Evolutionary conservation across 2,113 vertebrate genomes (phyloP).

Genomic region (Gambusia affinis): DNA sequence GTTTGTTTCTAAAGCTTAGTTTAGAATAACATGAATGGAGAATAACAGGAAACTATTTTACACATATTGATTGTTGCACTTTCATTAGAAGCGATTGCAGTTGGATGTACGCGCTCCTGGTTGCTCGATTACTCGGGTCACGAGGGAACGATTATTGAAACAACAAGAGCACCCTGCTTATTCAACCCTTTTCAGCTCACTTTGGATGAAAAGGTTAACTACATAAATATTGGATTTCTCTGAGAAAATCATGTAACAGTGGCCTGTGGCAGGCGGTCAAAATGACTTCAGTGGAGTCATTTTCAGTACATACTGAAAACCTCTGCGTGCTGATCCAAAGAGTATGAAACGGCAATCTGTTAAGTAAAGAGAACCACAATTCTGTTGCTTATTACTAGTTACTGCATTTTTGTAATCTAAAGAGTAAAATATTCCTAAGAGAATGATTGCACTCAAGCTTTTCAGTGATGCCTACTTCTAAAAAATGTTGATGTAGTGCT

Average conservation of each 20-base stretch:
- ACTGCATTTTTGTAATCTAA: not conserved
- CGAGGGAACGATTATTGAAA: constrained; percentile 37
- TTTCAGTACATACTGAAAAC: not conserved
- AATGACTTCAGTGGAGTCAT: not conserved
- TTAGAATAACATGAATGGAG: not conserved
- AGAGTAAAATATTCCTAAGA: not conserved
- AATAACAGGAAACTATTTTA: constrained; percentile 17
- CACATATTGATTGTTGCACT: constrained; percentile 29
- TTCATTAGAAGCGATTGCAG: constrained; percentile 27
- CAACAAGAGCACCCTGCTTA: constrained; percentile 26
- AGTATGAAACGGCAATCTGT: not conserved
- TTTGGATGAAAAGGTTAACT: constrained; percentile 52
- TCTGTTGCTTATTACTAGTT: not conserved
- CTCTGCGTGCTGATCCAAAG: not conserved
- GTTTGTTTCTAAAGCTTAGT: not conserved
- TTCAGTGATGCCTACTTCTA: not conserved
- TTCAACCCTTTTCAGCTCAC: constrained; percentile 38
- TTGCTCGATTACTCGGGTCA: constrained; percentile 24
- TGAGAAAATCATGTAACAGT: constrained; percentile 8
- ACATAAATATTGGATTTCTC: constrained; percentile 40
- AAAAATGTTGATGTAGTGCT: not conserved
- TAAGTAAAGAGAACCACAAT: not conserved
- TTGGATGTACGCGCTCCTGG: constrained; percentile 4
- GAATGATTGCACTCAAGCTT: not conserved
- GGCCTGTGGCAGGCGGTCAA: constrained; percentile 8